phyloP scores from a whole-genome alignment of 92 coral and sea anemone genomes.

The Palythoa grandis region DNA sequence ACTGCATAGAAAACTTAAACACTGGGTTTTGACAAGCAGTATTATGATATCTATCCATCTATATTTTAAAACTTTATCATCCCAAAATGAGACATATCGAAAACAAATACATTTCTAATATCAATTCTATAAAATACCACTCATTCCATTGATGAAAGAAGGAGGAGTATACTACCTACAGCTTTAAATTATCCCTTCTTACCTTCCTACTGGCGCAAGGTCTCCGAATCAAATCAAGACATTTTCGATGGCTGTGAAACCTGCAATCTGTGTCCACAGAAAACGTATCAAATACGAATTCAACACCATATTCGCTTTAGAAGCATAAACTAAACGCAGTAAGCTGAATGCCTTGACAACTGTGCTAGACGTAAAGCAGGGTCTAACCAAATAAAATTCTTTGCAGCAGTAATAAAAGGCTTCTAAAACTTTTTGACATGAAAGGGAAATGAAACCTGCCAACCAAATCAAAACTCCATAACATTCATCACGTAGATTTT shows the following conservation, averaged over 20 bases:
- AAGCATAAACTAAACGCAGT: background rate
- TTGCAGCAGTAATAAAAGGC: too few relatives aligned
- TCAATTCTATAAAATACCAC: background rate
- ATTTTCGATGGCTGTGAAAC: conserved; percentile 88
- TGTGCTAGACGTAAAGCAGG: too few relatives aligned
- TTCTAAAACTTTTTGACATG: too few relatives aligned
- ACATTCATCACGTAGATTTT: too few relatives aligned
- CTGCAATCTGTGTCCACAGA: conserved; percentile 67
- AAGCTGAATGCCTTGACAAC: background rate
- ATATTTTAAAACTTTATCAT: background rate
- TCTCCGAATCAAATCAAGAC: conserved; percentile 91
- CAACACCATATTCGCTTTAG: too few relatives aligned
- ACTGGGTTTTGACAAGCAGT: background rate
- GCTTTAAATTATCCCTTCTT: background rate
- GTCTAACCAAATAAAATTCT: background rate
- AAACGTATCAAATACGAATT: background rate
- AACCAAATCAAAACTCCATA: too few relatives aligned
- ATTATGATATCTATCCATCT: background rate
- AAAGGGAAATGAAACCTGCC: too few relatives aligned
- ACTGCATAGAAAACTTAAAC: background rate
- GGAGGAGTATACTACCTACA: background rate
- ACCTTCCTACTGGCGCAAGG: conserved; percentile 96
- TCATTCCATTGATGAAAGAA: background rate
- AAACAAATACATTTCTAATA: background rate
- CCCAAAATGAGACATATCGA: background rate